Evolutionary conservation across 2,113 vertebrate species (phyloP).

Genomic region (Geothlypis trichas): DNA sequence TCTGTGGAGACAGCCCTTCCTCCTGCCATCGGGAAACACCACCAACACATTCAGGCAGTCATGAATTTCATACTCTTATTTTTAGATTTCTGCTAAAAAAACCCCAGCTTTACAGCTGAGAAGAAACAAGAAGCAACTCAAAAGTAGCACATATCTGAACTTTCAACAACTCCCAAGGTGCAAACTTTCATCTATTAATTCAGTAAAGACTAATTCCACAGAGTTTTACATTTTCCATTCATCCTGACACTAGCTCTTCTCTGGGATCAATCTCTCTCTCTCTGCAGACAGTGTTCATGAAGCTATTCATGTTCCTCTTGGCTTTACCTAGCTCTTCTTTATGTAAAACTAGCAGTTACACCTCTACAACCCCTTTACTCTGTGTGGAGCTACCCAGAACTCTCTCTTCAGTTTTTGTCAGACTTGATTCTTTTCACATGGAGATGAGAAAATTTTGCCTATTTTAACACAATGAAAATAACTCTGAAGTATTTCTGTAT

Average conservation of each 20-base stretch:
- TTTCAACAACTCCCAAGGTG: not conserved
- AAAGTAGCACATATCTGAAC: not conserved
- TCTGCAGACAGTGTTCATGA: not conserved
- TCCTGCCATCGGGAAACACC: not conserved
- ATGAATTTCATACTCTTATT: not conserved
- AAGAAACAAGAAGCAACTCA: not conserved
- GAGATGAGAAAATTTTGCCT: not conserved
- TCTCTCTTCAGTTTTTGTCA: not conserved
- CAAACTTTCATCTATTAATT: not conserved
- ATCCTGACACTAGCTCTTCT: not conserved
- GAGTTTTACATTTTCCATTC: not conserved
- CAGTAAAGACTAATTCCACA: not conserved
- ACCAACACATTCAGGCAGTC: not conserved
- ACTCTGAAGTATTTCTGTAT: not conserved
- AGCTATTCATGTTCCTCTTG: not conserved
- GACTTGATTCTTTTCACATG: not conserved
- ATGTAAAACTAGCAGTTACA: not conserved
- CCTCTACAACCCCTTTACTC: fast-evolving
- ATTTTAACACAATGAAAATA: not conserved
- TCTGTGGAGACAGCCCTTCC: not conserved
- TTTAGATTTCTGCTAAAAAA: not conserved
- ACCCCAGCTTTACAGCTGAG: not conserved
- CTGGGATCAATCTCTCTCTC: not conserved
- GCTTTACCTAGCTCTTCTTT: not conserved
- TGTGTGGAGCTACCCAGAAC: not conserved